Base-by-base conservation (phyloP, 2,888 invertebrate genomes). In the Antheraea assamensis region DNA sequence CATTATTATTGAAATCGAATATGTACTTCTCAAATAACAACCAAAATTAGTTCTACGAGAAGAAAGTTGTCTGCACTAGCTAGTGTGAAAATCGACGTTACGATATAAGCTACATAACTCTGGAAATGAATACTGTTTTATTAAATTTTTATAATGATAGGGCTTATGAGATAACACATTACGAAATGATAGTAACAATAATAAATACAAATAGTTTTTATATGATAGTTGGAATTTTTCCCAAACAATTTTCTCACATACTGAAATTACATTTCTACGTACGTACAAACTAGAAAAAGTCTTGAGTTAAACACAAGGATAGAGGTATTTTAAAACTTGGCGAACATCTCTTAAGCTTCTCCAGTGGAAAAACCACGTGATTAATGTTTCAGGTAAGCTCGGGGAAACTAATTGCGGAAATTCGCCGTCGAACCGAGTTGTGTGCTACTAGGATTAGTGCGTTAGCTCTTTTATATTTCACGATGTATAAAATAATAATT, bases 401-500 rank as follows among this genome's bases (percentile, higher is more conserved):
- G 74, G n/a, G 76, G 77, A 79, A 83, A 83, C 83, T 84, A 85
- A 84, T 85, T 83, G 83, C 76, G 73, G 80, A 79, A 80, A 74
- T 74, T 80, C 76, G 77, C 77, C 77, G 80, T 80, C 75, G 80
- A 83, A 79, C n/a, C 21, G 58, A 42, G 61, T 73, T 71, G 70
- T 71, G 71, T 73, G 70, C 61, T 73, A 61, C 70, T 61, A 71
- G 71, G 70, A 31, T 61, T 73, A 55, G 30, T 35, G 68, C 68
- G 68, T 68, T 68, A 21, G 21, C 5, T n/a, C 10, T 10, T 68
- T 68, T 68, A 68, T 66, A n/a, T 35, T 68, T 30, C 4, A 7
- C n/a, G 3, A 13, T 31, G 10, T 68, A 35, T 35, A 68, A 68
- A 68, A 42, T 42, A 42, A 42, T 13, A 42, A 42, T 1, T 42